Evolutionary conservation across 2,113 vertebrate species (phyloP), one percentile per base, ranked within the genome.

Genomic region (Antechinus stuartii): DNA sequence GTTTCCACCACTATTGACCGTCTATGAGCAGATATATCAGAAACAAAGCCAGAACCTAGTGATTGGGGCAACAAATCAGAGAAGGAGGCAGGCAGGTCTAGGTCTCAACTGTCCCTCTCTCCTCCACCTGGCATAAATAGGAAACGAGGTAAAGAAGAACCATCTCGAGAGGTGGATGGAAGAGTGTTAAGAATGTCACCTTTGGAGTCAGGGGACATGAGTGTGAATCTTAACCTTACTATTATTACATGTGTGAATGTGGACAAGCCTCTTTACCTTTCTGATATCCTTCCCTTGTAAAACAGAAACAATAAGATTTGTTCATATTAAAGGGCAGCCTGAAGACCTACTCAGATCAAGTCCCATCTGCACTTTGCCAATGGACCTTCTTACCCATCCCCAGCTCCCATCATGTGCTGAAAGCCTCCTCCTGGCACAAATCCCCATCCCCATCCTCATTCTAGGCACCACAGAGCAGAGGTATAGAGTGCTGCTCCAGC

Each of bases 71-170:
- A 25, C n/a, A 35, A 55, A 47, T 35, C 23, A 2, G 55, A 93
- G 68, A 91, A 27, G 42, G 54, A 56, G 46, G 3, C 19, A 24
- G 54, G 22, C 42, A 47, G 22, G 9, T 46, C 24, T 8, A 19
- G 35, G 61, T 49, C 53, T 91, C 93, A 46, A 26, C 61, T 57
- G 46, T 47, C 57, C 55, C 68, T n/a, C 47, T 14, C 10, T 25
- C 91, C 55, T 52, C 61, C 49, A 93, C 93, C 24, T 42, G 84
- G 47, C n/a, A 50, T 11, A 68, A 90, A 27, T 0, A 4, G 42
- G 91, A 96, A 56, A 49, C 35, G 54, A 46, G 54, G 89, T 96
- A 49, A 68, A 30, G 93, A 57, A 68, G 68, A 76, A 19, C 35
- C 6, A 22, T 76, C 35, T 16, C n/a, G 35, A n/a, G 35, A 76